Evolutionary conservation across 2,888 invertebrate genomes (phyloP).

Genomic region (Tachina grossa): DNA sequence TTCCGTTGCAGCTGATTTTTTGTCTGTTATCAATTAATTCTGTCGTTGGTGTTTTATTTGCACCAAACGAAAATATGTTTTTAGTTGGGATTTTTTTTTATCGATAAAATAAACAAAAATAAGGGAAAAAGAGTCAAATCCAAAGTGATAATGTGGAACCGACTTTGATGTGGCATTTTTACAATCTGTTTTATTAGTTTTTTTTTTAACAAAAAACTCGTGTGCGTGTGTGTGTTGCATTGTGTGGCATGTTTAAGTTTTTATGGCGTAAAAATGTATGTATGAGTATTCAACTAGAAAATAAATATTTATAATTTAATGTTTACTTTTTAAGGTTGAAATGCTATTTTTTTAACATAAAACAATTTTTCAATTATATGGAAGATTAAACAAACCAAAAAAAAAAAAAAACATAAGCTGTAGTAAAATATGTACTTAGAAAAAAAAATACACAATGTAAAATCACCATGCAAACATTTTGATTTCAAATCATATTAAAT

Average conservation of each 20-base stretch:
- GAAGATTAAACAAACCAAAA: neutral
- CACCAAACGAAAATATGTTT: constrained; percentile 9
- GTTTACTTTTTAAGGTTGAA: constrained; percentile 12
- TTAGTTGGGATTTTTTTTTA: constrained; percentile 10
- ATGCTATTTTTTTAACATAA: constrained; percentile 7
- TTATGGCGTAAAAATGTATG: neutral
- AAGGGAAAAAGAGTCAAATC: constrained; percentile 1
- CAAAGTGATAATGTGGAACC: constrained; percentile 38
- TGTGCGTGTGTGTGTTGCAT: neutral
- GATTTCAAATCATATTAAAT: too few relatives aligned
- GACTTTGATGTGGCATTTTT: constrained; percentile 47
- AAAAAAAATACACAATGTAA: neutral
- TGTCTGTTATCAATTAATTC: neutral
- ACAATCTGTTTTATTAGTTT: constrained; percentile 31
- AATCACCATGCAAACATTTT: too few relatives aligned
- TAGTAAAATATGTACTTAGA: neutral
- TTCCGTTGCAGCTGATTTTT: constrained; percentile 11
- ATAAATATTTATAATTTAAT: constrained; percentile 40
- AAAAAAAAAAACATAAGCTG: neutral
- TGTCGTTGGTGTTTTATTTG: constrained; percentile 14
- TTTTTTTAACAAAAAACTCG: neutral
- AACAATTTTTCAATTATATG: neutral
- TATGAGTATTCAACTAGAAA: constrained; percentile 23
- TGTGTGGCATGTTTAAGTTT: neutral
- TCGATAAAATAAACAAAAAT: constrained; percentile 36